Conservation (phyloP, 2,797 vertebrate genomes). For the Oreortyx pictus region DNA sequence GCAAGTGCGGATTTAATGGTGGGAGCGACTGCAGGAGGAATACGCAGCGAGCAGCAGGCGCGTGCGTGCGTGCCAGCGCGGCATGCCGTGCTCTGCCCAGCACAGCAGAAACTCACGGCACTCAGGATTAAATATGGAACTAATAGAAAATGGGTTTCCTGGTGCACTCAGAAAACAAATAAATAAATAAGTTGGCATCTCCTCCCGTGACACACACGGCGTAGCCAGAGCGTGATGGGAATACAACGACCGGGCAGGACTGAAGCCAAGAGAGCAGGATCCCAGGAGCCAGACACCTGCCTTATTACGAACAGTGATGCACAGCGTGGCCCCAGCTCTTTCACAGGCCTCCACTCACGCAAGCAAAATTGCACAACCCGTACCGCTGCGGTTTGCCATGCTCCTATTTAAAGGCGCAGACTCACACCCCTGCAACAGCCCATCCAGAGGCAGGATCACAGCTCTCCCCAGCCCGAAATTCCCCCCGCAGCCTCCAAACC, state of each 20-base stretch:
- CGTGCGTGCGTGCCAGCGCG: not conserved
- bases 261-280: not conserved
- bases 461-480: not conserved
- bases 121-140: not conserved
- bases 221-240: not conserved
- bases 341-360: not conserved
- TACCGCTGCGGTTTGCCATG: fast-evolving
- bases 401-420: not conserved
- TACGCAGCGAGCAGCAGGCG: conserved; percentile 43
- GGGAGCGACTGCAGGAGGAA: conserved; percentile 51
- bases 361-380: not conserved
- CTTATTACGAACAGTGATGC: not conserved
- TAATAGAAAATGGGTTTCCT: not conserved
- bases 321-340: not conserved
- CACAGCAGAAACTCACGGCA: not conserved
- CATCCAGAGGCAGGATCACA: not conserved
- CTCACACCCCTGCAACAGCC: fast-evolving
- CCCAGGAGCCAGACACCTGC: conserved; percentile 19
- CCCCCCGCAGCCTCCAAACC: not conserved
- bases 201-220: not conserved
- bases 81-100: not conserved
- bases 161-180: not conserved
- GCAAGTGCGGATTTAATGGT: conserved; percentile 63
- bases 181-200: not conserved
- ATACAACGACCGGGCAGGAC: not conserved